phyloP scores from a whole-genome alignment of 2,888 invertebrate species.

The Melitaea athalia region DNA sequence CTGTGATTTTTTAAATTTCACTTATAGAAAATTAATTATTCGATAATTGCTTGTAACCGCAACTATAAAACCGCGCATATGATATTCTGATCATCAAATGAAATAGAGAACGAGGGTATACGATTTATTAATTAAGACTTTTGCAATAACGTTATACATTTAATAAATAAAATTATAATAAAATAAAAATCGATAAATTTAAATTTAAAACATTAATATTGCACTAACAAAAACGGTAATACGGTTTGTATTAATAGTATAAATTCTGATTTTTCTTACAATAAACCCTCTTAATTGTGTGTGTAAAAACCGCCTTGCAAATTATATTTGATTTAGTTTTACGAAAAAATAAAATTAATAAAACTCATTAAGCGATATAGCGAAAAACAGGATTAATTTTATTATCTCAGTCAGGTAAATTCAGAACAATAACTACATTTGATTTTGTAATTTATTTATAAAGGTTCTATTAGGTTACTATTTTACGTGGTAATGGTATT shows the following conservation, averaged over 20 bases:
- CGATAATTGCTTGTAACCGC: constrained; percentile 12
- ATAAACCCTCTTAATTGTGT: neutral
- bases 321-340: neutral
- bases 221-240: too few relatives aligned
- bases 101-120: neutral
- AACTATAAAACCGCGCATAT: neutral
- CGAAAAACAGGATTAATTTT: constrained; percentile 5
- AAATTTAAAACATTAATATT: too few relatives aligned
- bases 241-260: too few relatives aligned
- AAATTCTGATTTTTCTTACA: too few relatives aligned
- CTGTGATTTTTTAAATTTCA: too few relatives aligned
- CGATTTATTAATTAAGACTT: neutral
- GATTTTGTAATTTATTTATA: neutral
- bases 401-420: constrained; percentile 1
- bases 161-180: neutral
- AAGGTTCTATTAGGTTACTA: neutral
- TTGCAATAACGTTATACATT: neutral
- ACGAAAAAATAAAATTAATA: neutral
- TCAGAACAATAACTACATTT: neutral
- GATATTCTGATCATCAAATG: neutral
- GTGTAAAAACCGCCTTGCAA: neutral
- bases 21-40: neutral
- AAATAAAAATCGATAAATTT: too few relatives aligned
- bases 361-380: neutral
- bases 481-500: neutral